Evolutionary conservation across 2,797 vertebrate genomes (phyloP).

Genomic region (Phalloptychus januarius): DNA sequence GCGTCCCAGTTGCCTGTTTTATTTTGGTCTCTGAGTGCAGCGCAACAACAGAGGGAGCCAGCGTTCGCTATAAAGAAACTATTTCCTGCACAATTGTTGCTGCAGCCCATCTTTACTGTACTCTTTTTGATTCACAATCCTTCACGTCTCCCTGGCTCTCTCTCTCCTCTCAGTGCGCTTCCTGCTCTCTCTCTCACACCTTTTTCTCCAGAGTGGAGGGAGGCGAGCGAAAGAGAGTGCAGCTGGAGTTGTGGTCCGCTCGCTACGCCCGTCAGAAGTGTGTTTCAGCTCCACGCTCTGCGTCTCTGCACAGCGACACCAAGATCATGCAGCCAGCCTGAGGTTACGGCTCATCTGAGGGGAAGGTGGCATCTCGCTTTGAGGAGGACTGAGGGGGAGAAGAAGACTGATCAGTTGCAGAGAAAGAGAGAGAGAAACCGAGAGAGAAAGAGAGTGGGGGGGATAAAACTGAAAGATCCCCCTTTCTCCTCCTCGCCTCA

Average conservation of each 20-base stretch:
- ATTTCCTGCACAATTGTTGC: slow-evolving; percentile 67
- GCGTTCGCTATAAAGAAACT: slow-evolving; percentile 42
- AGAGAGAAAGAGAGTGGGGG: slow-evolving; percentile 57
- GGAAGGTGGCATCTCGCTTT: slow-evolving; percentile 70
- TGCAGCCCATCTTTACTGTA: slow-evolving; percentile 49
- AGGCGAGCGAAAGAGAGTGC: slow-evolving; percentile 56
- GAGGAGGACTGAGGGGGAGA: slow-evolving; percentile 72
- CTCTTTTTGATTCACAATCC: slow-evolving; percentile 60
- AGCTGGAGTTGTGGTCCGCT: slow-evolving; percentile 67
- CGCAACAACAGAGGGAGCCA: slow-evolving; percentile 73
- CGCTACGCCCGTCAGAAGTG: slow-evolving; percentile 74
- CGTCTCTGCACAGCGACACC: slow-evolving; percentile 63
- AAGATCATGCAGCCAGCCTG: slow-evolving; percentile 64
- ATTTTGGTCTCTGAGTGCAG: neutral
- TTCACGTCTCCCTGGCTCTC: slow-evolving; percentile 60
- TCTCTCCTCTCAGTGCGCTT: slow-evolving; percentile 4
- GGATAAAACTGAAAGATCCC: slow-evolving; percentile 70
- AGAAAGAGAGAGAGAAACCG: slow-evolving; percentile 60
- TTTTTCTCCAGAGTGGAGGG: slow-evolving; percentile 45
- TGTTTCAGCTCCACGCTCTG: slow-evolving; percentile 72
- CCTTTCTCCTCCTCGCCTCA: slow-evolving; percentile 56
- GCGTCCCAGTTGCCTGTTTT: neutral
- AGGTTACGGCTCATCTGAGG: slow-evolving; percentile 75
- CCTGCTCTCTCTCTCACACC: slow-evolving; percentile 47
- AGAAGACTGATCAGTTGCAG: slow-evolving; percentile 73